A percentile compares a stretch with the other conserved stretches of the same genome.
phyloP scores from a whole-genome alignment of 2,888 invertebrate species.

The Metellina segmentata region DNA sequence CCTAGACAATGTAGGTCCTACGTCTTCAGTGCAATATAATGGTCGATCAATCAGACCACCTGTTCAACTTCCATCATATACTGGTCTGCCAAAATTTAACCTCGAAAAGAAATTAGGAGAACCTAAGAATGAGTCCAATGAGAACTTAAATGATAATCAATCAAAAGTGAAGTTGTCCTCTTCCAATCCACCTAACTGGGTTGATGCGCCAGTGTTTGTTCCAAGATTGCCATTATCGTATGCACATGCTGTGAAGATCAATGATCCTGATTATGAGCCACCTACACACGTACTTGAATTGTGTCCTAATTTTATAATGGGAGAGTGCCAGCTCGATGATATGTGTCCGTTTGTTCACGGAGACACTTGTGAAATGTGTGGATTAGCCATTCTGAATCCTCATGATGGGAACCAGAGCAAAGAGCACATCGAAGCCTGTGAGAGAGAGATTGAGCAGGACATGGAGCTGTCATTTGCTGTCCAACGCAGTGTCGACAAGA shows the following conservation, averaged over 20 bases:
- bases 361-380: slow-evolving; percentile 89
- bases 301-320: slow-evolving; percentile 79
- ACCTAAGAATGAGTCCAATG: background rate
- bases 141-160: background rate
- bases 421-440: slow-evolving; percentile 85
- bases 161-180: background rate
- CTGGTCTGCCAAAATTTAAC: background rate
- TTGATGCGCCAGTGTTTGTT: slow-evolving; percentile 81
- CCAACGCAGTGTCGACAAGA: slow-evolving; percentile 88
- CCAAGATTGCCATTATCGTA: slow-evolving; percentile 80
- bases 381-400: slow-evolving; percentile 86
- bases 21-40: background rate
- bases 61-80: background rate
- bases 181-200: slow-evolving; percentile 80
- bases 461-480: slow-evolving; percentile 92
- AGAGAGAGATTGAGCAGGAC: slow-evolving; percentile 87
- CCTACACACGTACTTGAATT: slow-evolving; percentile 41
- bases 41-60: background rate
- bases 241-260: slow-evolving; percentile 79
- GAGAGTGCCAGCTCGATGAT: slow-evolving; percentile 81
- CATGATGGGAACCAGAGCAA: slow-evolving; percentile 81
- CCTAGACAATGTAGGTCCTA: slow-evolving; percentile 72
- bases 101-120: background rate
- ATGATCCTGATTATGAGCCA: background rate
- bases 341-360: slow-evolving; percentile 83